phyloP scores from a whole-genome alignment of 2,113 vertebrate species.

The Clarias batrachus region DNA sequence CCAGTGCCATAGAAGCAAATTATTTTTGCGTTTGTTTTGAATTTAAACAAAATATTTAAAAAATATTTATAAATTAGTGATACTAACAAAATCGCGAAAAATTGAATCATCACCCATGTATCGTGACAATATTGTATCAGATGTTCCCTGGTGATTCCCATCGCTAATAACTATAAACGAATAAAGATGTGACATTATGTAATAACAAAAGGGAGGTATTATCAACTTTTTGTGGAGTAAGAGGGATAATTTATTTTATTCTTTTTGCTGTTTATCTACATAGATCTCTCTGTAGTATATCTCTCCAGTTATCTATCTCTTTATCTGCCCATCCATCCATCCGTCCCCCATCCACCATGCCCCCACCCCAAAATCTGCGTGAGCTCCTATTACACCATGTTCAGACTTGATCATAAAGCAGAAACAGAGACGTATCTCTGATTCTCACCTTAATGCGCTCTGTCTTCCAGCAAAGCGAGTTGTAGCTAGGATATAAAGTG shows the following conservation, averaged over 20 bases:
- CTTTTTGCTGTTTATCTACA: background rate
- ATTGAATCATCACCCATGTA: background rate
- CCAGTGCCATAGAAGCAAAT: too few species aligned
- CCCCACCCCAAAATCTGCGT: background rate
- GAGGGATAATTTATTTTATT: background rate
- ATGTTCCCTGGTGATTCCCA: too few species aligned
- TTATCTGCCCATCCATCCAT: background rate
- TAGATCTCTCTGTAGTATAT: background rate
- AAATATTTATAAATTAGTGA: too few species aligned
- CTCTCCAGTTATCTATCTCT: background rate
- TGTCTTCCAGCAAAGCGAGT: background rate
- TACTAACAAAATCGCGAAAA: too few species aligned
- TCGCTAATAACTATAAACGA: background rate
- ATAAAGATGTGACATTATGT: background rate
- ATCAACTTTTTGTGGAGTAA: background rate
- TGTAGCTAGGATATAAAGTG: background rate
- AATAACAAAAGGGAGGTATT: background rate
- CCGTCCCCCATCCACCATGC: background rate
- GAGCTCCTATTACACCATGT: constrained; percentile 59
- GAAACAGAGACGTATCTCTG: constrained; percentile 51
- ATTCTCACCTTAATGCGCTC: background rate
- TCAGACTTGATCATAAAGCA: constrained; percentile 61
- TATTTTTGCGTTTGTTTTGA: too few species aligned
- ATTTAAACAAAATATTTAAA: too few species aligned
- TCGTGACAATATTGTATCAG: too few species aligned